Conservation (phyloP, 1,140 invertebrate genomes). For the Aphaenogaster rudis region DNA sequence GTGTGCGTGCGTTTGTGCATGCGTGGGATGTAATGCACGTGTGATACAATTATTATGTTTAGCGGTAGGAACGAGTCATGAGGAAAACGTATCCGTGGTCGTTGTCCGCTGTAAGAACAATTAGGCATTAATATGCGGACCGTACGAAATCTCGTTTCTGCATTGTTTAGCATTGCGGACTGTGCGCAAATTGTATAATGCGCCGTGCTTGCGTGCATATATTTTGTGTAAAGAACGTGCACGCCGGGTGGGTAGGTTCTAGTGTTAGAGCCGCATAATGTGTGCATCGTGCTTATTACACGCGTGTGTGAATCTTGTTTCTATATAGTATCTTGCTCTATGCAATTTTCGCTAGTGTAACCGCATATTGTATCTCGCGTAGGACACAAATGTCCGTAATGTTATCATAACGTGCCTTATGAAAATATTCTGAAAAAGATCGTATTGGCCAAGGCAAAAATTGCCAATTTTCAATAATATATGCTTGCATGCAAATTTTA, state of each 20-base stretch:
- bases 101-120: conserved; percentile 48
- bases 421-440: conserved; percentile 10
- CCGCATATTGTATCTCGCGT: conserved; percentile 11
- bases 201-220: conserved; percentile 21
- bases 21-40: background rate
- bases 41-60: conserved; percentile 3
- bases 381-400: background rate
- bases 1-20: background rate
- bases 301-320: conserved; percentile 6
- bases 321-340: background rate
- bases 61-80: conserved; percentile 6
- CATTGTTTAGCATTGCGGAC: conserved; percentile 48
- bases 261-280: conserved; percentile 49
- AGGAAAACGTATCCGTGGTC: background rate
- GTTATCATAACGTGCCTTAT: conserved; percentile 1
- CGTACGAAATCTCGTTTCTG: conserved; percentile 49
- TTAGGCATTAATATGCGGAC: conserved; percentile 42
- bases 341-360: conserved; percentile 51
- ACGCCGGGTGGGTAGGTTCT: background rate
- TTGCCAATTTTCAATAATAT: background rate
- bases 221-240: conserved; percentile 48
- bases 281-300: conserved; percentile 55
- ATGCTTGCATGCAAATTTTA: background rate
- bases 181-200: conserved; percentile 34
- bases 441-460: background rate